These are phyloP conservation scores for Maccullochella peelii DNA, from an alignment of 2,113 vertebrate genomes.

Conservation along the genomic window DNA sequence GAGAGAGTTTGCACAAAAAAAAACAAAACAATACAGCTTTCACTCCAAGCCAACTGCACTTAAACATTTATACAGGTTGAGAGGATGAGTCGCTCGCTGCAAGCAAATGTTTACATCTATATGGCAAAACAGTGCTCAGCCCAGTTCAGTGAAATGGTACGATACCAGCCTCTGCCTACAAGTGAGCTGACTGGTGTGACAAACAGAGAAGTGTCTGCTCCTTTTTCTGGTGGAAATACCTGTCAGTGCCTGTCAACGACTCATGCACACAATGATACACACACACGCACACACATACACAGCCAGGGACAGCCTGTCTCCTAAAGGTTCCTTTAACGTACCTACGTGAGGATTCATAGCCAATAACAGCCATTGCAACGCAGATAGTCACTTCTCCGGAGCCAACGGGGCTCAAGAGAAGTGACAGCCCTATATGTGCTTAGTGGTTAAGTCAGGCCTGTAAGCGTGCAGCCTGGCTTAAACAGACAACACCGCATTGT, in stretches of 20 bases:
- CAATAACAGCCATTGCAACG: slow-evolving; percentile 24
- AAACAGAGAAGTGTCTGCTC: slow-evolving; percentile 67
- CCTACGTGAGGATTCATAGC: slow-evolving; percentile 37
- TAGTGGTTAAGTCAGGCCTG: slow-evolving; percentile 35
- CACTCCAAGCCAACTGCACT: slow-evolving; percentile 47
- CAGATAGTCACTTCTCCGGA: too few species aligned
- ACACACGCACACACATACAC: slow-evolving; percentile 43
- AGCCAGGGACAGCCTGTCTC: slow-evolving; percentile 55
- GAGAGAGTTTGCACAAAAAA: background rate
- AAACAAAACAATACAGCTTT: slow-evolving; percentile 32
- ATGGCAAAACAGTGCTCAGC: slow-evolving; percentile 52
- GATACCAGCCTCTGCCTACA: slow-evolving; percentile 65
- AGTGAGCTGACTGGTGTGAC: slow-evolving; percentile 73
- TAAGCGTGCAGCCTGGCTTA: slow-evolving; percentile 33
- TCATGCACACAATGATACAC: slow-evolving; percentile 42
- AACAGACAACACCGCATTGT: slow-evolving; percentile 53
- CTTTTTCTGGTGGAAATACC: slow-evolving; percentile 74
- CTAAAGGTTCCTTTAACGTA: slow-evolving; percentile 55
- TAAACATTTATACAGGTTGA: slow-evolving; percentile 71
- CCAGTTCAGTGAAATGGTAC: slow-evolving; percentile 55
- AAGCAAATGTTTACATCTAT: slow-evolving; percentile 65
- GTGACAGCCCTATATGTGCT: slow-evolving; percentile 43
- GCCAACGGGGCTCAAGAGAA: slow-evolving; percentile 11
- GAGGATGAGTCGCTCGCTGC: slow-evolving; percentile 43
- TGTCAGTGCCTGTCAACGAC: slow-evolving; percentile 71